Base-by-base conservation (phyloP, 2,113 vertebrate genomes). In the Amphilophus citrinellus region DNA sequence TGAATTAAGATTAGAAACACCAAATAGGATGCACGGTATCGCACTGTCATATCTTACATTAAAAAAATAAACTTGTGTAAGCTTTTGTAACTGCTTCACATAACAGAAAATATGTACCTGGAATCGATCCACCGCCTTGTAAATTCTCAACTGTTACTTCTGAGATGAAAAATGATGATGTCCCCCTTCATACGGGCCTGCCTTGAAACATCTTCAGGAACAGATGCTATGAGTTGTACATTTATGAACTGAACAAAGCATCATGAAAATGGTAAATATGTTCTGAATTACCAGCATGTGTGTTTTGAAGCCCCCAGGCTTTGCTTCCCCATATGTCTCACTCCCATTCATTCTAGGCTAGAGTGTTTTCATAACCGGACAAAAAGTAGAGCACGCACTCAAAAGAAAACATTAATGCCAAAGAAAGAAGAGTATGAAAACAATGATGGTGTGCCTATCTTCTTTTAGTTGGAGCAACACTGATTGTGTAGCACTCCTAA, bases 281-380 rank as follows among this genome's bases (percentile, higher is more conserved):
- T 93, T 93, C 87, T 89, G 93, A 93, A 93, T 94, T 92, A 94
- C 90, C 89, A 93, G 91, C 93, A 93, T 91, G 90, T 94, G 93
- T 92, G 93, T 93, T 93, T 88, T 80, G 73, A 92, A 88, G 88
- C 93, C 94, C 75, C 71, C 88, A 15, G 92, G 94, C 91, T 88
- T 85, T 87, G 84, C 88, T 89, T 91, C 86, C 58, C 94, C 94
- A 93, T 94, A 94, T 95, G 94, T 92, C 91, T 92, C 84, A 86
- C 88, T 93, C 90, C 88, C 84, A 93, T 90, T 93, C 87, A 93
- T 92, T 90, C 79, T 77, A 15, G 76, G 80, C 89, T 79, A 14
- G 35, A 87, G 84, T 87, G 91, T 90, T 94, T 93, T 95, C 89
- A 94, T 89, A 91, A 91, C 88, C 73, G 89, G 89, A 91, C 90